Evolutionary conservation across 2,888 invertebrate genomes (phyloP).

Genomic region (Torymus tubicola): DNA sequence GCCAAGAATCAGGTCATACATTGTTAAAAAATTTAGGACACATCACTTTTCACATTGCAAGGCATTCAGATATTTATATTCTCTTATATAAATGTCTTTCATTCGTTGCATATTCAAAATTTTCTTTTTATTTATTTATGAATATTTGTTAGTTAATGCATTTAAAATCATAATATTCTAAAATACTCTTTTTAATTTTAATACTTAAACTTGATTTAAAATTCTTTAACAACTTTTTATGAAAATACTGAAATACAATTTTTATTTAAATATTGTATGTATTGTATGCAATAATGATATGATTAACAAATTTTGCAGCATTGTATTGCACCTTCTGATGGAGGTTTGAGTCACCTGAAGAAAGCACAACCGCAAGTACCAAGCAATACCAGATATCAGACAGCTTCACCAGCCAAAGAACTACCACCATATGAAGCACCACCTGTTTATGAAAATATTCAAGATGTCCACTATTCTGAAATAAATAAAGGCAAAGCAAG

Average conservation of each 20-base stretch:
- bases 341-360: constrained; percentile 76
- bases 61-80: constrained; percentile 11
- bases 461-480: constrained; percentile 76
- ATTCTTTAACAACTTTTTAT: too few species aligned
- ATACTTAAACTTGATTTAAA: too few species aligned
- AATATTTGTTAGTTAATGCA: too few species aligned
- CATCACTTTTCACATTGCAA: background rate
- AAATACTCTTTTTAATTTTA: too few species aligned
- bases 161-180: too few species aligned
- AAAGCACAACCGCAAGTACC: constrained; percentile 91
- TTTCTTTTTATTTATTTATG: constrained; percentile 14
- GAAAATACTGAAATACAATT: too few species aligned
- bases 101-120: background rate
- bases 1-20: constrained; percentile 10
- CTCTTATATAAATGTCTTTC: constrained; percentile 8
- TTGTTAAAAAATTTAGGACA: constrained; percentile 37
- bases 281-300: too few species aligned
- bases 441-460: constrained; percentile 81
- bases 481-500: constrained; percentile 73
- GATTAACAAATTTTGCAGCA: constrained; percentile 12
- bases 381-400: constrained; percentile 80
- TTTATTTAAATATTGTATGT: too few species aligned
- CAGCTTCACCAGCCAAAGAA: constrained; percentile 79
- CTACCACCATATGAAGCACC: constrained; percentile 79
- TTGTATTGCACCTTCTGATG: constrained; percentile 41